A percentile compares a stretch with the other conserved stretches of the same genome.
These are phyloP conservation scores for Zoanthus sociatus DNA, from an alignment of 92 coral and sea anemone genomes.

Conservation along the genomic window DNA sequence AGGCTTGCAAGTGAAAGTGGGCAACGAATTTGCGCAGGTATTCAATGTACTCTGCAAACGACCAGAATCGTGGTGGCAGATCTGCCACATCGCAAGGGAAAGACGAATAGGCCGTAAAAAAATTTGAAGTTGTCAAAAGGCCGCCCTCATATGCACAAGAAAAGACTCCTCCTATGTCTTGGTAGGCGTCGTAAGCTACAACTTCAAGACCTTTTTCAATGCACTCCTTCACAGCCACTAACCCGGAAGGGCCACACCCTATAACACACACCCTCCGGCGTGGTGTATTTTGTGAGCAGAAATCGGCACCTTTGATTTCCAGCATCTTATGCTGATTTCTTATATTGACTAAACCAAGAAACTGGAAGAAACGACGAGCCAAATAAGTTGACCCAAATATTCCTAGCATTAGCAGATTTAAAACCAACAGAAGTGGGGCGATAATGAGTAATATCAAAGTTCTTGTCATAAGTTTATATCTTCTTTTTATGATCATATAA, in stretches of 20 bases:
- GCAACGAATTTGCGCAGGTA: constrained; percentile 26
- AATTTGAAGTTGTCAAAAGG: constrained; percentile 16
- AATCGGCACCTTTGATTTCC: background rate
- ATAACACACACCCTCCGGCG: constrained; percentile 25
- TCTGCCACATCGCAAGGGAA: constrained; percentile 22
- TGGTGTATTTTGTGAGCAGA: background rate
- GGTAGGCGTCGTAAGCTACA: background rate
- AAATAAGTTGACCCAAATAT: background rate
- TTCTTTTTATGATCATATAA: background rate
- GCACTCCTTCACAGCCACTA: constrained; percentile 24
- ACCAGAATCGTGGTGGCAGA: constrained; percentile 16
- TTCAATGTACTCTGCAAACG: constrained; percentile 31
- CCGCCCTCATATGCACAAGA: constrained; percentile 30
- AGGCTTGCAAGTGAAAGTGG: background rate
- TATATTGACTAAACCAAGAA: background rate
- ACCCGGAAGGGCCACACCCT: constrained; percentile 24
- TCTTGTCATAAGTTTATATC: background rate
- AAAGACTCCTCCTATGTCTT: constrained; percentile 10
- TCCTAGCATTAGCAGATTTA: constrained; percentile 26
- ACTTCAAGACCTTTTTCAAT: constrained; percentile 25
- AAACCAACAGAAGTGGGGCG: background rate
- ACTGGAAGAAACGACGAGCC: constrained; percentile 22
- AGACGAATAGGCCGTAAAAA: constrained; percentile 37
- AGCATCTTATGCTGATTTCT: background rate
- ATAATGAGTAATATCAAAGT: background rate